Conservation (phyloP, 2,888 invertebrate species). For the Spodoptera littoralis region DNA sequence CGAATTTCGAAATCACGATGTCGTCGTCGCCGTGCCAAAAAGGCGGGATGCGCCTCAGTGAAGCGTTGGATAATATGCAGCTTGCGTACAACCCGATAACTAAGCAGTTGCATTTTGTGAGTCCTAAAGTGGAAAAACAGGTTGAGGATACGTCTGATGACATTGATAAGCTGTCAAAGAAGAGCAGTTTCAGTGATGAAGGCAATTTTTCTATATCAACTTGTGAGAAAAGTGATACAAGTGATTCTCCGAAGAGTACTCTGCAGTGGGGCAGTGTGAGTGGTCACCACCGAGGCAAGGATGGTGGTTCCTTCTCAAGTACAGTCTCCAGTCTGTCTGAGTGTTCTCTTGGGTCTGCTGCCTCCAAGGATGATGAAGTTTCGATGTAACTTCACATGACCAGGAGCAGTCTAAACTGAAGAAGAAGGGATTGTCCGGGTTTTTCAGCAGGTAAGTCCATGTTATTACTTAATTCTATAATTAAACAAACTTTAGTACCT, state of each 20-base stretch:
- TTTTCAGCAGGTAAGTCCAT: conserved; percentile 89
- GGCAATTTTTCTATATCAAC: conserved; percentile 86
- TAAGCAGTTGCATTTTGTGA: conserved; percentile 91
- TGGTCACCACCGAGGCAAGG: conserved; percentile 87
- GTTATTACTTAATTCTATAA: not conserved
- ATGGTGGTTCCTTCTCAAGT: conserved; percentile 91
- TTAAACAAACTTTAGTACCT: too few species aligned
- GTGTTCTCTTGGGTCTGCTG: conserved; percentile 90
- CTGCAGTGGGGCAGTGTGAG: conserved; percentile 84
- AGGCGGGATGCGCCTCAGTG: conserved; percentile 90
- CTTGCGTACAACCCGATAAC: conserved; percentile 93
- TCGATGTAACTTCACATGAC: conserved; percentile 65
- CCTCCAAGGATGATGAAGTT: conserved; percentile 85
- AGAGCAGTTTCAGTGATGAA: conserved; percentile 87
- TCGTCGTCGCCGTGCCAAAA: conserved; percentile 82
- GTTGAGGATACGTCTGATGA: conserved; percentile 75
- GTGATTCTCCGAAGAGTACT: conserved; percentile 86
- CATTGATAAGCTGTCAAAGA: conserved; percentile 83
- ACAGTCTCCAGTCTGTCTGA: conserved; percentile 92
- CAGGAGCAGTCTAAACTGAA: conserved; percentile 85
- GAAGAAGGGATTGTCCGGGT: conserved; percentile 90
- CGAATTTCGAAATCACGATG: conserved; percentile 71
- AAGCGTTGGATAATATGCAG: conserved; percentile 92
- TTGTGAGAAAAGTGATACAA: conserved; percentile 86
- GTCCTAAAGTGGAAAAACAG: conserved; percentile 79